phyloP scores from a whole-genome alignment of 2,797 vertebrate species.

The Sebastolobus alascanus region DNA sequence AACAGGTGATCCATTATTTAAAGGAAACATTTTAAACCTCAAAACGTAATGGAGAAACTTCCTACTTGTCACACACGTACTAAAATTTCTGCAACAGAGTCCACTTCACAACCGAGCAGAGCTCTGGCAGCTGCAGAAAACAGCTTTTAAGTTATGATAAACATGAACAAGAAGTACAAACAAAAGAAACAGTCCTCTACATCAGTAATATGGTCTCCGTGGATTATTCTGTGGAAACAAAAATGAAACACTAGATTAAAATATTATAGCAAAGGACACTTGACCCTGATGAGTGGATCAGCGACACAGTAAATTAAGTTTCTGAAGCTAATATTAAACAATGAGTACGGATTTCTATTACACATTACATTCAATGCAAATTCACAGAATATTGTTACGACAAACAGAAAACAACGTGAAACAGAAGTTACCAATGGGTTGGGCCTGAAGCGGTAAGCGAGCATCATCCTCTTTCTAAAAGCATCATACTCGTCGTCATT shows the following conservation, averaged over 20 bases:
- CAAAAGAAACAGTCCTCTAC: conserved; percentile 31
- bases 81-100: conserved; percentile 45
- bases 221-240: conserved; percentile 92
- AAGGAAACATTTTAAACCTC: conserved; percentile 27
- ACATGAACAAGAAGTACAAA: conserved; percentile 40
- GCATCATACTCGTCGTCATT: conserved; percentile 96
- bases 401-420: conserved; percentile 24
- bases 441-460: conserved; percentile 96
- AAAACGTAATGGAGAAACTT: not conserved
- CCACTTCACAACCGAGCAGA: conserved; percentile 39
- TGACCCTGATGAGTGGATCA: not conserved
- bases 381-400: not conserved
- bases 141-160: conserved; percentile 35
- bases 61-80: conserved; percentile 16
- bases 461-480: conserved; percentile 98
- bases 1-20: conserved; percentile 21
- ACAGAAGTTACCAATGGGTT: conserved; percentile 91
- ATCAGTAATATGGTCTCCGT: conserved; percentile 96
- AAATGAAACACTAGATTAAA: conserved; percentile 7
- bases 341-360: not conserved
- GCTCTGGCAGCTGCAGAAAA: conserved; percentile 30
- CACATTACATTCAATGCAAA: not conserved
- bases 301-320: not conserved
- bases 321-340: not conserved
- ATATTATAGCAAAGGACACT: not conserved